Conservation (phyloP, 1,140 invertebrate genomes). For the Dufourea novaeangliae region DNA sequence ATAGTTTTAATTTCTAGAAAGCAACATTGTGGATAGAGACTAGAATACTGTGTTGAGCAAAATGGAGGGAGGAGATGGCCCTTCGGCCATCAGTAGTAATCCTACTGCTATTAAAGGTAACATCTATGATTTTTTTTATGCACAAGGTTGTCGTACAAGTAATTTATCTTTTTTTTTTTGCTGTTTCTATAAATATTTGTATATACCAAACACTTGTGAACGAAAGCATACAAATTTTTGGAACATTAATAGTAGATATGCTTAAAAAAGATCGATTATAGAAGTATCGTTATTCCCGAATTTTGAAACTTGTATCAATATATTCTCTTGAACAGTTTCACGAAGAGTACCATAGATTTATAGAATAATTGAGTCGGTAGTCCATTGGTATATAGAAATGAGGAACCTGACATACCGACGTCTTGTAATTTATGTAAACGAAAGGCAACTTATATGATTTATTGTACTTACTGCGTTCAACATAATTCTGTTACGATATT, state of each 20-base stretch:
- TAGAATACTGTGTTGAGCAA: constrained; percentile 43
- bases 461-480: neutral
- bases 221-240: neutral
- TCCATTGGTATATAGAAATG: neutral
- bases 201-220: neutral
- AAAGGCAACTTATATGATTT: no score
- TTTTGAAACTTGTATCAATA: constrained; percentile 16
- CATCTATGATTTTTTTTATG: neutral
- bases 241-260: neutral
- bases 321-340: constrained; percentile 28
- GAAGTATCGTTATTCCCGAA: neutral
- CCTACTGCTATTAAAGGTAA: constrained; percentile 86
- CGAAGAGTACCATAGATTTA: neutral
- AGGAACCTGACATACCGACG: neutral
- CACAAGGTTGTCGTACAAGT: neutral
- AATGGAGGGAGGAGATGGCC: constrained; percentile 82
- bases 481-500: constrained; percentile 8
- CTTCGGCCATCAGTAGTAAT: constrained; percentile 86
- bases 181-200: neutral
- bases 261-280: neutral
- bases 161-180: neutral
- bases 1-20: constrained; percentile 40
- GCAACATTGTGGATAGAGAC: constrained; percentile 26
- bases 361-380: neutral
- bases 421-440: neutral